Conservation (phyloP, 2,888 invertebrate species). For the Trisateles emortualis region DNA sequence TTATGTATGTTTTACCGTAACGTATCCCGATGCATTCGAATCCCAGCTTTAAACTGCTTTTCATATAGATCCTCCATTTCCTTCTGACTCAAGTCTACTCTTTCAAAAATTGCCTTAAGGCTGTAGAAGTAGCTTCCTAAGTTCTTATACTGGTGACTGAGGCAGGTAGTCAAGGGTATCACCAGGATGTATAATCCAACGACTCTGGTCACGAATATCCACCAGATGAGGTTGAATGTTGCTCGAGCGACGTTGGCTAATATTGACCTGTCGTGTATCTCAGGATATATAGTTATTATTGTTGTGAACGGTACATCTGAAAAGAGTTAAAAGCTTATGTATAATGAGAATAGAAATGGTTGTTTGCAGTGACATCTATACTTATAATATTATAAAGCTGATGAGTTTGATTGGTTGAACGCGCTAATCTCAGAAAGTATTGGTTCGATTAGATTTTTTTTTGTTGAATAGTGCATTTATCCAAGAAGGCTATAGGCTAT, state of each 20-base stretch:
- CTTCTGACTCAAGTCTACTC: slow-evolving; percentile 39
- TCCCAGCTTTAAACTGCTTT: slow-evolving; percentile 58
- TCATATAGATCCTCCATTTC: slow-evolving; percentile 61
- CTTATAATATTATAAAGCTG: too few relatives aligned
- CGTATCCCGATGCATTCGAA: slow-evolving; percentile 61
- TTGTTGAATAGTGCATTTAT: too few relatives aligned
- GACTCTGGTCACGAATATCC: slow-evolving; percentile 47
- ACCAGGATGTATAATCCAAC: slow-evolving; percentile 45
- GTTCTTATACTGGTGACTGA: slow-evolving; percentile 62
- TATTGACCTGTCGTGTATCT: slow-evolving; percentile 46
- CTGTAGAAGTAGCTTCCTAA: slow-evolving; percentile 62
- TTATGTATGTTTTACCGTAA: slow-evolving; percentile 65
- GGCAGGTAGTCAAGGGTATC: slow-evolving; percentile 44
- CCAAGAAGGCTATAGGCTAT: too few relatives aligned
- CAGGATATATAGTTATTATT: slow-evolving; percentile 58
- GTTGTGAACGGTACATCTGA: slow-evolving; percentile 55
- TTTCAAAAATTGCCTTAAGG: slow-evolving; percentile 56
- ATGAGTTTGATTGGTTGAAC: too few relatives aligned
- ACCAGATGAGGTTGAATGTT: slow-evolving; percentile 49
- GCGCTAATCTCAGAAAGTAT: too few relatives aligned
- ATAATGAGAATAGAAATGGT: too few relatives aligned
- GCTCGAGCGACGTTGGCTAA: slow-evolving; percentile 42
- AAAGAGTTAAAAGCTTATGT: too few relatives aligned
- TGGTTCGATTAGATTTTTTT: too few relatives aligned
- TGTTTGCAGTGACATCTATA: too few relatives aligned